Base-by-base conservation (phyloP, 2,888 invertebrate species). In the Cephus spinipes region DNA sequence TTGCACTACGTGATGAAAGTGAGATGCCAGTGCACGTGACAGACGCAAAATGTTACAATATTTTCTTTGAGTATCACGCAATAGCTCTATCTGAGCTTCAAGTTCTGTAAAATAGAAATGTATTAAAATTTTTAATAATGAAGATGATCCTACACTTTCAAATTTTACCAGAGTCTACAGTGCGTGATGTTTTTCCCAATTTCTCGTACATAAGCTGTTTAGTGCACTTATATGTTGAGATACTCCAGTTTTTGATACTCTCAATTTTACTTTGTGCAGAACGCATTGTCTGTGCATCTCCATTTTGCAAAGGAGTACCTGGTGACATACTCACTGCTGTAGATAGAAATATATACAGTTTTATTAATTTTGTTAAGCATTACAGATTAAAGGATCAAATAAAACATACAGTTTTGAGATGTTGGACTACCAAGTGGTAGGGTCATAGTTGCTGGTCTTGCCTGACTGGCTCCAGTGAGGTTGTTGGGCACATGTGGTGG, bases 161-260 rank as follows among this genome's bases (percentile, higher is more conserved):
- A 81, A 4, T 32, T 35, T 88, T 85, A 96, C 96, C 96, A 84
- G 97, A 95, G 90, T 98, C 97, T 75, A 97, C 96, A 73, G 97
- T 98, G 80, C 97, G 94, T 12, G 97, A 97, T 73, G 96, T 96
- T 93, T 98, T 99, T 31, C 99, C 99, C 78, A 99, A 93, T 90
- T 98, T 98, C 91, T 99, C 99, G 85, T 98, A 96, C 92, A 99
- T 95, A 80, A 98, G 94, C 92, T 99, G 99, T 88, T 97, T 97
- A 11, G 99, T 99, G 91, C 99, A 99, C 92, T 99, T 99, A 92
- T 98, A 99, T 0, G 99, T 99, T 80, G 98, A 98, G 89, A 99
- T 97, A 82, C 98, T 97, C 99, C 99, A 99, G 90, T 97, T 98
- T 91, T 97, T 97, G 81, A 99, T 93, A 79, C 96, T 95, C 91